Conservation (phyloP, 53 echinoderm and acorn worm species). For the Holothuria scabra region DNA sequence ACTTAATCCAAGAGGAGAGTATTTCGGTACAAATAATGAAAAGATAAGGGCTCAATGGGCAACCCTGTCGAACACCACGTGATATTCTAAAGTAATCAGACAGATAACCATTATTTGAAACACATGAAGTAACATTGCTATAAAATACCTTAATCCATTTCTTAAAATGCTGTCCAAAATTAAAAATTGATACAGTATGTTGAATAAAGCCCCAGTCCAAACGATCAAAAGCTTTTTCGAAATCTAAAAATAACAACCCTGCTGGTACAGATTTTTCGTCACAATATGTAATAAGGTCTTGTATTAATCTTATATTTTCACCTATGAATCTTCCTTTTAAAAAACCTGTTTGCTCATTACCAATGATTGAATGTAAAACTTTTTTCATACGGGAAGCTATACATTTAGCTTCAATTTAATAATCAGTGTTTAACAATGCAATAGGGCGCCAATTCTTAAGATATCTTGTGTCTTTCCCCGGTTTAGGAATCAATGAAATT, state of each 20-base stretch:
- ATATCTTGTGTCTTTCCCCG: neutral
- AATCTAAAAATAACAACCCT: neutral
- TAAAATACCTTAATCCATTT: neutral
- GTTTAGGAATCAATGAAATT: neutral
- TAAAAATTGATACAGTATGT: too few species aligned
- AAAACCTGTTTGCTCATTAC: neutral
- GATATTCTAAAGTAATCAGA: too few species aligned
- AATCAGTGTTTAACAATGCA: neutral
- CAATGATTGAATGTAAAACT: too few species aligned
- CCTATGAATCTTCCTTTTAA: neutral
- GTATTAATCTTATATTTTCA: neutral
- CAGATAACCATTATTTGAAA: conserved; percentile 12
- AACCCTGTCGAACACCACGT: conserved; percentile 18
- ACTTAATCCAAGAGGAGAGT: too few species aligned
- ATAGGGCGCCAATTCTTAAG: neutral
- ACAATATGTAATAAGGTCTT: neutral
- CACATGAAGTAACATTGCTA: conserved; percentile 2
- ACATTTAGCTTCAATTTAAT: neutral
- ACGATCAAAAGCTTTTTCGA: neutral
- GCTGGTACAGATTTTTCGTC: neutral
- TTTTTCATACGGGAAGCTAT: too few species aligned
- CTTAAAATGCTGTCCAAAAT: neutral
- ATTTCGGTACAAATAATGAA: too few species aligned
- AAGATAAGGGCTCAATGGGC: too few species aligned
- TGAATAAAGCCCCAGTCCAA: neutral